A percentile compares a stretch with the other conserved stretches of the same genome.
Conservation (phyloP, 2,888 invertebrate species). For the Nesidiocoris tenuis region DNA sequence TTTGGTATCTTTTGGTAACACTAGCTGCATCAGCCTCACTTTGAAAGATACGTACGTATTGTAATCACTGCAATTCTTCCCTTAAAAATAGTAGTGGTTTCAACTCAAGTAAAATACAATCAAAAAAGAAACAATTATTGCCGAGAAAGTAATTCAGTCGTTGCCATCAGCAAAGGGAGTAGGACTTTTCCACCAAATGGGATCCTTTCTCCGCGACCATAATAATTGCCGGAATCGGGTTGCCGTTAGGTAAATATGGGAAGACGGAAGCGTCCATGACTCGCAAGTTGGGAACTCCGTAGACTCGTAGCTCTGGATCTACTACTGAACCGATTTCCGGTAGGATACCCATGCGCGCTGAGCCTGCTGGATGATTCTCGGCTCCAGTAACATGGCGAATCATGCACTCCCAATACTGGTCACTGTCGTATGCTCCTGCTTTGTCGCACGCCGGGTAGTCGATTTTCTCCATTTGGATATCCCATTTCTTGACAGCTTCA, state of each 20-base stretch:
- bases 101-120: no score
- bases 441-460: constrained; percentile 49
- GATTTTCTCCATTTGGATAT: constrained; percentile 48
- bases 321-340: constrained; percentile 53
- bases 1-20: no score
- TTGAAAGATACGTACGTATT: no score
- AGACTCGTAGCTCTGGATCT: constrained; percentile 53
- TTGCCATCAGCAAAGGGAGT: constrained; percentile 44
- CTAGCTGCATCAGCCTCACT: no score
- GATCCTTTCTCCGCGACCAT: constrained; percentile 53
- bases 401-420: constrained; percentile 52
- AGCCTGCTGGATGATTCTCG: constrained; percentile 53
- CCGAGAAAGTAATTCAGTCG: no score
- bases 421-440: constrained; percentile 46
- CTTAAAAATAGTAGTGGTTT: no score
- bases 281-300: constrained; percentile 54
- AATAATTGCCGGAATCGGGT: constrained; percentile 52
- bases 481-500: constrained; percentile 49
- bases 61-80: no score
- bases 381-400: constrained; percentile 50
- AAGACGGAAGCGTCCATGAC: constrained; percentile 56
- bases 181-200: constrained; percentile 51
- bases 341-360: constrained; percentile 54
- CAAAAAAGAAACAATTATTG: no score
- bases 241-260: constrained; percentile 55